Conservation (phyloP, 2,888 invertebrate species). For the Pteria penguin region DNA sequence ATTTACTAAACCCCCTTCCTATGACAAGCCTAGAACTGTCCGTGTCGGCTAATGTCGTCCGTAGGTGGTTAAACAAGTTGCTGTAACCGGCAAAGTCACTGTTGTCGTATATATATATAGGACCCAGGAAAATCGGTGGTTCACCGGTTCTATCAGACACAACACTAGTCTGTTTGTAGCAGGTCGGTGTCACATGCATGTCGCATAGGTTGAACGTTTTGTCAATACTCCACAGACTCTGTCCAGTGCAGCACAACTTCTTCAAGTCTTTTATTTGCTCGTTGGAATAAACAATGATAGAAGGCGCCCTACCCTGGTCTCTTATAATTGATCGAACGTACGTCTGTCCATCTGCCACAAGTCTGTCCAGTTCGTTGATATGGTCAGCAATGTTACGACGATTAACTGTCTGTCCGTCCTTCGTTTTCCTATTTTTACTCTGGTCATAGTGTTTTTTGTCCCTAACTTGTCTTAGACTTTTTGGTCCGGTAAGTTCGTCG, state of each 20-base stretch:
- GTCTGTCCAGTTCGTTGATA: slow-evolving; percentile 34
- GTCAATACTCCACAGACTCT: slow-evolving; percentile 37
- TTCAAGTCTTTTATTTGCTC: slow-evolving; percentile 43
- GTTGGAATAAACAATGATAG: slow-evolving; percentile 39
- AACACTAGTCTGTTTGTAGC: slow-evolving; percentile 39
- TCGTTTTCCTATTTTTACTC: not conserved
- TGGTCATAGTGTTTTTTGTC: slow-evolving; percentile 15
- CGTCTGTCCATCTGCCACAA: slow-evolving; percentile 21
- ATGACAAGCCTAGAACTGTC: slow-evolving; percentile 34
- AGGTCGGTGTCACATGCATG: slow-evolving; percentile 42
- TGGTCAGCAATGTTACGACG: slow-evolving; percentile 38
- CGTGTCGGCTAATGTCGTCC: slow-evolving; percentile 25
- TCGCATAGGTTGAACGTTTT: slow-evolving; percentile 46
- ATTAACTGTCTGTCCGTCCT: not conserved
- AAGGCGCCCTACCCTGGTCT: slow-evolving; percentile 34
- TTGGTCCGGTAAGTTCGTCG: not conserved
- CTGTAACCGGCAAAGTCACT: slow-evolving; percentile 45
- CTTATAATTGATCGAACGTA: slow-evolving; percentile 32
- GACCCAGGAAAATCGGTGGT: slow-evolving; percentile 44
- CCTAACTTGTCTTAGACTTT: not conserved
- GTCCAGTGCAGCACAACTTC: slow-evolving; percentile 38
- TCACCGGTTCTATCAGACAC: slow-evolving; percentile 3
- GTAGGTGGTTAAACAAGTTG: slow-evolving; percentile 38
- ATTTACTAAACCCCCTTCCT: too few species aligned
- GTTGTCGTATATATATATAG: slow-evolving; percentile 45